Evolutionary conservation across 2,888 invertebrate genomes (phyloP).

Genomic region (Cataglyphis albicans): DNA sequence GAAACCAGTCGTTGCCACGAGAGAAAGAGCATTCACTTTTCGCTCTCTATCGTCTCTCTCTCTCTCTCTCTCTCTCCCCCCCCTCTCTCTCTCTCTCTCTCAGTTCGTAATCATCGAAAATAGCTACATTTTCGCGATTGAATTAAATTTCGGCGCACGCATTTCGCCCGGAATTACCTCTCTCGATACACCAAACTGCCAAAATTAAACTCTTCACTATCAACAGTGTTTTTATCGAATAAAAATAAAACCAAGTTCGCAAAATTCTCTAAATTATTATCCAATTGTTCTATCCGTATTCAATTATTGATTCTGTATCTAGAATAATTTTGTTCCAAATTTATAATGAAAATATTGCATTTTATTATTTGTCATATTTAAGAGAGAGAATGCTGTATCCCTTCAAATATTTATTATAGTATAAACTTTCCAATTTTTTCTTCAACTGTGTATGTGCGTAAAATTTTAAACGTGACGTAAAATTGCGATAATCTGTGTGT

Average conservation of each 20-base stretch:
- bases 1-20: slow-evolving; percentile 24
- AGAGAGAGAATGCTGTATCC: not conserved
- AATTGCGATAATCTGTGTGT: not conserved
- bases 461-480: not conserved
- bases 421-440: not conserved
- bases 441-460: not conserved
- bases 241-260: not conserved
- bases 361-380: not conserved
- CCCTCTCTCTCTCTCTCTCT: not conserved
- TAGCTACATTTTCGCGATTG: not conserved
- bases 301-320: too few species aligned
- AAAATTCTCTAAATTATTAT: not conserved
- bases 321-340: not conserved
- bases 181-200: not conserved
- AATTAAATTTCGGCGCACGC: not conserved
- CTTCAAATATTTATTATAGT: not conserved
- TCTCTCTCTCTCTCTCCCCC: too few species aligned
- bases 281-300: not conserved
- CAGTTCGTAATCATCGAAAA: slow-evolving; percentile 29
- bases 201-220: slow-evolving; percentile 2
- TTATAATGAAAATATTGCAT: not conserved
- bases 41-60: not conserved
- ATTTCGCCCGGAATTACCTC: not conserved
- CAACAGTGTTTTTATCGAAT: not conserved
- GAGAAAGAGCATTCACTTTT: slow-evolving; percentile 47